Base-by-base conservation (phyloP, 2,113 vertebrate genomes). In the Ptilorrhoa leucosticta region DNA sequence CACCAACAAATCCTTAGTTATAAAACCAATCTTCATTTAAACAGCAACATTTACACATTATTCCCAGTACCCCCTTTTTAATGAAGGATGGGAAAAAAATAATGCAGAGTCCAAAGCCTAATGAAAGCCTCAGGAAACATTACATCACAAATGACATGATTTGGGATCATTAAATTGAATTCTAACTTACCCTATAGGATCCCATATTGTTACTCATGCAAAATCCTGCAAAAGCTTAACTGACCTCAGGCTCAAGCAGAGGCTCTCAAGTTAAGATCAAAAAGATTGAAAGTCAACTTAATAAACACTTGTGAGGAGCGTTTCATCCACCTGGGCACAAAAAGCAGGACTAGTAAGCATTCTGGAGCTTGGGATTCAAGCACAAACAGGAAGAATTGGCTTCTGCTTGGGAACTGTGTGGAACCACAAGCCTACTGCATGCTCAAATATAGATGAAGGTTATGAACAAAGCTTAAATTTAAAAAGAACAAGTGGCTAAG, bases 181-280 rank as follows among this genome's bases (percentile, higher is more conserved):
- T 0, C 18, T 64, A 65, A 40, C 28, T 51, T 68, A 24, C 10
- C 28, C 63, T 54, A 0, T 14, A 70, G 78, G 24, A 93, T 85
- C 51, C n/a, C 31, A 40, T 22, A 65, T 26, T 42, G 31, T 42
- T 87, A 87, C 50, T 79, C 44, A 78, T 17, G 30, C 70, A 85
- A 87, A 91, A 71, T n/a, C 66, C 78, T 70, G 45, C 35, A 73
- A 63, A 57, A 71, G 65, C 60, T 78, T 75, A 20, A 24, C 19
- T 91, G 66, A 75, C 60, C 53, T 89, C 69, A 75, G 54, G 64
- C 33, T 87, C 77, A 93, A 68, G 88, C 79, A 85, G 70, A 85
- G 85, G 53, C n/a, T n/a, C n/a, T n/a, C 75, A 94, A 68, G 48
- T 84, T 44, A 47, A 92, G 75, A 90, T 90, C 92, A 95, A 93